Evolutionary conservation across 2,888 invertebrate species (phyloP).

Genomic region (Drosophila longiperda): DNA sequence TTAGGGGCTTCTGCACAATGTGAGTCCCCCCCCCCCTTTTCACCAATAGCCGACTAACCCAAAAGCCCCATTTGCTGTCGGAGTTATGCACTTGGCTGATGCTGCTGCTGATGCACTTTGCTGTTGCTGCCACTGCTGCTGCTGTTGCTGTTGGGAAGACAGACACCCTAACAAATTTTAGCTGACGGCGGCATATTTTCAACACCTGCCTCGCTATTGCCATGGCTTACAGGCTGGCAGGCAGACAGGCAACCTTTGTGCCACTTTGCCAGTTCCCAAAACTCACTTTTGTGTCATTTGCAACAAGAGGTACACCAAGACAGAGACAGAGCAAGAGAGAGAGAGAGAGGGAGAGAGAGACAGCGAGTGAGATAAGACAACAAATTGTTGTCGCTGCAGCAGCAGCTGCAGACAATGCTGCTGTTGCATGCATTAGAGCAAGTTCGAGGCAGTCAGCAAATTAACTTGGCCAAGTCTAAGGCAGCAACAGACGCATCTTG

Average conservation of each 20-base stretch:
- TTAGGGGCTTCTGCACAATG: neutral
- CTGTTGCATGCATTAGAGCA: slow-evolving; percentile 76
- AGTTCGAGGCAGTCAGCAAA: slow-evolving; percentile 74
- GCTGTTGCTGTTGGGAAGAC: slow-evolving; percentile 24
- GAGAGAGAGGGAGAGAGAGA: too few species aligned
- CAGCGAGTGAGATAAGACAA: slow-evolving; percentile 39
- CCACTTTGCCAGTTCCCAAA: slow-evolving; percentile 80
- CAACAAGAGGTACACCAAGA: slow-evolving; percentile 9
- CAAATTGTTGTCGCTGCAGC: slow-evolving; percentile 73
- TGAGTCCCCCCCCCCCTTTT: slow-evolving; percentile 18
- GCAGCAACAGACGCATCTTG: slow-evolving; percentile 57
- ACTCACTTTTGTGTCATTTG: slow-evolving; percentile 77
- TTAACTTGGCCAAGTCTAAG: slow-evolving; percentile 58
- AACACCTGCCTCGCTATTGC: slow-evolving; percentile 74
- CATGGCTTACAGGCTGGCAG: slow-evolving; percentile 31
- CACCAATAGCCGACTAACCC: slow-evolving; percentile 59
- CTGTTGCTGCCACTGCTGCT: slow-evolving; percentile 13
- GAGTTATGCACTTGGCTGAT: slow-evolving; percentile 12
- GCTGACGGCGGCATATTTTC: slow-evolving; percentile 75
- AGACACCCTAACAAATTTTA: slow-evolving; percentile 61
- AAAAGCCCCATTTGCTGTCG: slow-evolving; percentile 60
- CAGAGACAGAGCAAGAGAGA: slow-evolving; percentile 1
- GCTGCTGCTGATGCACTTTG: slow-evolving; percentile 20
- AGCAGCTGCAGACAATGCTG: slow-evolving; percentile 48
- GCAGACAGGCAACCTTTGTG: slow-evolving; percentile 75